phyloP scores from a whole-genome alignment of 1,140 invertebrate species.

The Drosophila simulans region DNA sequence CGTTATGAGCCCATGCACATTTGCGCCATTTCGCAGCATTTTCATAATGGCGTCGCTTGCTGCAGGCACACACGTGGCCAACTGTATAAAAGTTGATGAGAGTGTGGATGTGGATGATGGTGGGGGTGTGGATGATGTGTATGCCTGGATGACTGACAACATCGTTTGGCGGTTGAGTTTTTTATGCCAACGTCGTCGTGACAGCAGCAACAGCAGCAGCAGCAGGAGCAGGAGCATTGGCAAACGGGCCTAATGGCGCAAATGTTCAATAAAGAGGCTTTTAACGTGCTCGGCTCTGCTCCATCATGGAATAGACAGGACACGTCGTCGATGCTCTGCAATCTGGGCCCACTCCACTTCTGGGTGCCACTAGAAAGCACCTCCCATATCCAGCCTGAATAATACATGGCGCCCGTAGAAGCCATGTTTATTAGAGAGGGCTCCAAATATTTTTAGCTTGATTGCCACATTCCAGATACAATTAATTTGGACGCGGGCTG shows the following conservation, averaged over 20 bases:
- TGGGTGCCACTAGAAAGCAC: slow-evolving; percentile 55
- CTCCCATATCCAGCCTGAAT: slow-evolving; percentile 34
- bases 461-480: slow-evolving; percentile 69
- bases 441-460: slow-evolving; percentile 37
- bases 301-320: slow-evolving; percentile 35
- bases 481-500: slow-evolving; percentile 67
- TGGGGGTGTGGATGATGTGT: slow-evolving; percentile 1
- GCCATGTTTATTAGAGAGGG: slow-evolving; percentile 34
- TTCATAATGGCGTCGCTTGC: slow-evolving; percentile 68
- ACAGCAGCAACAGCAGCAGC: slow-evolving; percentile 27
- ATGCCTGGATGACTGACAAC: slow-evolving; percentile 64
- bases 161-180: slow-evolving; percentile 61
- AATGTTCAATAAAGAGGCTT: slow-evolving; percentile 83
- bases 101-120: background rate
- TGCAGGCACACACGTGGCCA: slow-evolving; percentile 16
- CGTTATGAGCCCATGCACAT: slow-evolving; percentile 76
- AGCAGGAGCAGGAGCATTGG: slow-evolving; percentile 19
- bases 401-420: slow-evolving; percentile 41
- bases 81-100: background rate
- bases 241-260: slow-evolving; percentile 66
- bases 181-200: slow-evolving; percentile 61
- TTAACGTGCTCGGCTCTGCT: slow-evolving; percentile 54
- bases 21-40: slow-evolving; percentile 79
- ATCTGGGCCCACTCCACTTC: slow-evolving; percentile 57
- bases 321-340: slow-evolving; percentile 39